Evolutionary conservation across 1,140 invertebrate species (phyloP), one percentile per base, ranked within the genome.

Genomic region (Aphelenchoides besseyi): DNA sequence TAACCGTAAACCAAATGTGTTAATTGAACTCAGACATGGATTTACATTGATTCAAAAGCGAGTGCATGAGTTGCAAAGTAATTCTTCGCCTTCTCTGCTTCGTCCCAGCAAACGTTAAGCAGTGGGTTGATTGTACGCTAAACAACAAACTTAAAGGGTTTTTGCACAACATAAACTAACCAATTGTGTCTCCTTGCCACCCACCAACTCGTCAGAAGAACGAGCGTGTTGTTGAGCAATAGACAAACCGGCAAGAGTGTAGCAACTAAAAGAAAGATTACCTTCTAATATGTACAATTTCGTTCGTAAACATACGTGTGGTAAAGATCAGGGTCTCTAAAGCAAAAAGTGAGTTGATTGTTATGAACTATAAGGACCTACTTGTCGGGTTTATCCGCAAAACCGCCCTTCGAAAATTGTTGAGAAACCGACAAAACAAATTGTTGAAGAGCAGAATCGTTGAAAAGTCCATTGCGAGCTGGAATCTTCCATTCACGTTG

Each of bases 341-440:
- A 70, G 33, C 30, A 23, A 33, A 72, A 26, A 18, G 28, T 18
- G 8, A 35, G 23, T 35, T 48, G 32, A 63, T 54, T n/a, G n/a
- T 52, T 52, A 33, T n/a, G 23, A 71, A 48, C 2, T n/a, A n/a
- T 1, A 53, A 36, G 33, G 23, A 23, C 36, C 87, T 88, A 94
- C 92, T 94, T 96, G 81, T 90, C 91, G 72, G 95, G 96, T 87
- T 98, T 98, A 86, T 98, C 96, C 74, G 94, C 87, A 23, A 98
- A 88, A 16, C 95, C 95, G n/a, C 95, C 95, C 32, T n/a, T 33
- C 69, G 88, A 86, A n/a, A 88, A 85, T 85, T 90, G 87, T 85
- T 98, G 94, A 84, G 94, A 97, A 84, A 94, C 96, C 12, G 94
- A 87, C 69, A 98, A 86, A 69, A 98, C 89, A 85, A 97, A 98